Conservation (phyloP, 2,888 invertebrate species). For the Byasa hedistus region DNA sequence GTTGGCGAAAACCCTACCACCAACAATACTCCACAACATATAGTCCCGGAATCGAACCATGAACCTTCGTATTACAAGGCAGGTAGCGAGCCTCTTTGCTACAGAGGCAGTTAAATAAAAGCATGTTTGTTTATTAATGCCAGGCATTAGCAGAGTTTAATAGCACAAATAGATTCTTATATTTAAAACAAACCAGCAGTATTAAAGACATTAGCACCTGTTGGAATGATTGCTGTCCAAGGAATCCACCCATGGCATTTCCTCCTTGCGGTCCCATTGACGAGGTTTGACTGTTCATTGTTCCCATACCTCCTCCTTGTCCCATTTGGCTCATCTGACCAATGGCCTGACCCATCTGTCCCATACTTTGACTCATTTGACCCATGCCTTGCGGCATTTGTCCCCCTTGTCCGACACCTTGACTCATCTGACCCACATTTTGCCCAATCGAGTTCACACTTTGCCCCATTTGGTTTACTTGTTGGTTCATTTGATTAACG, state of each 20-base stretch:
- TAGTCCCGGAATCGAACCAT: no score
- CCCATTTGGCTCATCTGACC: slow-evolving; percentile 80
- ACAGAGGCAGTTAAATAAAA: no score
- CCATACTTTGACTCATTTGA: slow-evolving; percentile 71
- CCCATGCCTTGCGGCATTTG: slow-evolving; percentile 72
- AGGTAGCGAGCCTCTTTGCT: no score
- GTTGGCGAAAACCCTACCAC: no score
- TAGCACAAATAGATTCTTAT: no score
- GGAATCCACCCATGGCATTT: slow-evolving; percentile 75
- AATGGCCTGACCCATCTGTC: slow-evolving; percentile 73
- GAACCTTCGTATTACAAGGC: no score
- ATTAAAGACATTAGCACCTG: slow-evolving; percentile 49
- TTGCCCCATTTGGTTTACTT: slow-evolving; percentile 74
- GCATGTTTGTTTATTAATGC: no score
- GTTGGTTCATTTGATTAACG: slow-evolving; percentile 75
- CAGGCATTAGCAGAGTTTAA: no score
- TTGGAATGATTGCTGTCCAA: slow-evolving; percentile 77
- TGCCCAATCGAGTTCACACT: slow-evolving; percentile 69
- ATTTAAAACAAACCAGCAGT: no score
- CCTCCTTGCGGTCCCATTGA: slow-evolving; percentile 75
- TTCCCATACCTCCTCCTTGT: slow-evolving; percentile 69
- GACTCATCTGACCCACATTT: slow-evolving; percentile 74
- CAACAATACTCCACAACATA: no score
- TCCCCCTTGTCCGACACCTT: slow-evolving; percentile 65
- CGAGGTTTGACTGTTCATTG: slow-evolving; percentile 74